These are phyloP conservation scores for Psilopsiagon aurifrons DNA, from an alignment of 2,113 vertebrate species.

Conservation along the genomic window DNA sequence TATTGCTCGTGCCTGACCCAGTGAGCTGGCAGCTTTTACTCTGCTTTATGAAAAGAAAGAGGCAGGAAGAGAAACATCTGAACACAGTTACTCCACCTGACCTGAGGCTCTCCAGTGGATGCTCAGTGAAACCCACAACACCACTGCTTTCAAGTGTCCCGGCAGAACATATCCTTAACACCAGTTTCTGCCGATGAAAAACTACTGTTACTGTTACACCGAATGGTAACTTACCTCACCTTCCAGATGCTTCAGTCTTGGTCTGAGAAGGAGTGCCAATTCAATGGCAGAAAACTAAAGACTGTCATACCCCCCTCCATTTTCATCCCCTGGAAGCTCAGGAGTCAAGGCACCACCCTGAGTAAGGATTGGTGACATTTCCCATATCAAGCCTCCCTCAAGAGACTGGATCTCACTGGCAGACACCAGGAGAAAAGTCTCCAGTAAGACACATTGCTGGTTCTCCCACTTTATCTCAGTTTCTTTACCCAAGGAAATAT, in stretches of 20 bases:
- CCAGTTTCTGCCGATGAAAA: not conserved
- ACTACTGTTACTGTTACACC: not conserved
- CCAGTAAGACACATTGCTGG: not conserved
- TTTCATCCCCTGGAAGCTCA: not conserved
- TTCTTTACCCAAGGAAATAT: not conserved
- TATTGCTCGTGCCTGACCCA: not conserved
- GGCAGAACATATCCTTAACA: not conserved
- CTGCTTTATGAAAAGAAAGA: not conserved
- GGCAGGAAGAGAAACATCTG: not conserved
- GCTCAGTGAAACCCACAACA: not conserved
- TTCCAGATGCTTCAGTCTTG: not conserved
- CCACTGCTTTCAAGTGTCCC: not conserved
- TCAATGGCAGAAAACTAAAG: not conserved
- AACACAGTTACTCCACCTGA: not conserved
- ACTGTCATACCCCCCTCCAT: not conserved
- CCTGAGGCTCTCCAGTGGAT: not conserved
- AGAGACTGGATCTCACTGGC: not conserved
- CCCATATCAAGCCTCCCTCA: not conserved
- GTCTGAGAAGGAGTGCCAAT: not conserved
- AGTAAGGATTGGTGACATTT: not conserved
- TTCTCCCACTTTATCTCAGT: not conserved
- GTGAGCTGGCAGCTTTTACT: conserved; percentile 1
- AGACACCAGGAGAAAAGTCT: not conserved
- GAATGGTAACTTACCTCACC: not conserved
- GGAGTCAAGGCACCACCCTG: not conserved